Conservation (phyloP, 2,113 vertebrate genomes). For the Sphyrna mokarran region DNA sequence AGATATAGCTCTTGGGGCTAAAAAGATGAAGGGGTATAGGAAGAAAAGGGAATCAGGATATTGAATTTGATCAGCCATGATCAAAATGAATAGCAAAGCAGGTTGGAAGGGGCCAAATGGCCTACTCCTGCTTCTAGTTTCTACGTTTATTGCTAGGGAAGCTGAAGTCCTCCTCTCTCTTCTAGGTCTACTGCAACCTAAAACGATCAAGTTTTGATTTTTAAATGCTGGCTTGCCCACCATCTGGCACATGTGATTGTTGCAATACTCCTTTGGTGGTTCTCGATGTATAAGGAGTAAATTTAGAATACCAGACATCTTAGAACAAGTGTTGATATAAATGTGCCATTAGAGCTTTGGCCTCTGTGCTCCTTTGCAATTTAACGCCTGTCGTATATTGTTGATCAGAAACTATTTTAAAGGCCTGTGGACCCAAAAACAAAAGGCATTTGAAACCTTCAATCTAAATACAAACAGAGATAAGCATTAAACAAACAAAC, state of each 20-base stretch:
- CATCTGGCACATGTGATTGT: neutral
- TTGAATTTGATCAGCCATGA: too few relatives aligned
- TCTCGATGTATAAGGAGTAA: neutral
- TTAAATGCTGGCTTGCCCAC: neutral
- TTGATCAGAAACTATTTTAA: conserved; percentile 31
- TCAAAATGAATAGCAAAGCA: too few relatives aligned
- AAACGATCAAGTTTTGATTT: neutral
- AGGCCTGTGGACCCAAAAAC: neutral
- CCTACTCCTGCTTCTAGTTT: too few relatives aligned
- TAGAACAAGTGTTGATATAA: neutral
- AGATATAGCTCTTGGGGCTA: too few relatives aligned
- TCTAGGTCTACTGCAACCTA: neutral
- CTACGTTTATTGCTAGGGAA: neutral
- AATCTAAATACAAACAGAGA: conserved; percentile 22
- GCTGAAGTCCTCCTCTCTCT: neutral
- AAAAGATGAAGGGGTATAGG: too few relatives aligned
- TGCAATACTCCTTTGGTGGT: too few relatives aligned
- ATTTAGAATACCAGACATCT: neutral
- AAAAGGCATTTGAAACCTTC: neutral
- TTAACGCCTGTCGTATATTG: neutral
- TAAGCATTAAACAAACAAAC: conserved; percentile 34
- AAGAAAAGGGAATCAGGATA: too few relatives aligned
- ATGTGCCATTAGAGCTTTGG: conserved; percentile 12
- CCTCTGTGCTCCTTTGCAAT: neutral
- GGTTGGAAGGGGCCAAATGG: too few relatives aligned